Evolutionary conservation across 2,113 vertebrate species (phyloP), one percentile per base, ranked within the genome.

Genomic region (Dipodomys spectabilis): DNA sequence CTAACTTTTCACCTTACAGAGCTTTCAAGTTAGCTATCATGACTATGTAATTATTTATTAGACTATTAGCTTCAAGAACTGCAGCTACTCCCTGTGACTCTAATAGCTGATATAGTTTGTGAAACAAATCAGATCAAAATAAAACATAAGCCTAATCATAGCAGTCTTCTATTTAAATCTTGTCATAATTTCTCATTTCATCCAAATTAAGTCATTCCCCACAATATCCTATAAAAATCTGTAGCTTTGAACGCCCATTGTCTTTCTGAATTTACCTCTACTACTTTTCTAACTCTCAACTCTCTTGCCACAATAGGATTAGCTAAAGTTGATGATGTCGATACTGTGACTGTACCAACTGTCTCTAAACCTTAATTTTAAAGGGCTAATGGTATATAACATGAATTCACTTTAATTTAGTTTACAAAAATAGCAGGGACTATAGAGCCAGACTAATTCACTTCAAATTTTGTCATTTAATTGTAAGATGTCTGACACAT

Each of bases 161-260:
- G 7, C 28, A 27, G 32, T 85, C 15, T 72, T 25, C 18, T 53
- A 57, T 27, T 81, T 49, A 74, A 86, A 82, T 57, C 20, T 7
- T 30, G 15, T 2, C 20, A 25, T 49, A 35, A 64, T 8, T 44
- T 35, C n/a, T 18, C 19, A 64, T 27, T 13, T 30, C 45, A 23
- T 2, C 3, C 16, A 67, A 32, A n/a, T 23, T 12, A 49, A 30
- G 12, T 82, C 74, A 69, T 69, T n/a, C 20, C 25, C 44, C 20
- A 73, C 27, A 10, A 25, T 4, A 81, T 22, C 19, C 53, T 28
- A 23, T 1, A n/a, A 35, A 35, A 64, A 6, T 60, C 8, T 7
- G 57, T 8, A 27, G 64, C 3, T 13, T 16, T 3, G 2, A 6
- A n/a, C 0, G 23, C 28, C 27, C 23, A 16, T 13, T 44, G 2